phyloP scores from a whole-genome alignment of 2,888 invertebrate species.

The Yponomeuta cagnagella region DNA sequence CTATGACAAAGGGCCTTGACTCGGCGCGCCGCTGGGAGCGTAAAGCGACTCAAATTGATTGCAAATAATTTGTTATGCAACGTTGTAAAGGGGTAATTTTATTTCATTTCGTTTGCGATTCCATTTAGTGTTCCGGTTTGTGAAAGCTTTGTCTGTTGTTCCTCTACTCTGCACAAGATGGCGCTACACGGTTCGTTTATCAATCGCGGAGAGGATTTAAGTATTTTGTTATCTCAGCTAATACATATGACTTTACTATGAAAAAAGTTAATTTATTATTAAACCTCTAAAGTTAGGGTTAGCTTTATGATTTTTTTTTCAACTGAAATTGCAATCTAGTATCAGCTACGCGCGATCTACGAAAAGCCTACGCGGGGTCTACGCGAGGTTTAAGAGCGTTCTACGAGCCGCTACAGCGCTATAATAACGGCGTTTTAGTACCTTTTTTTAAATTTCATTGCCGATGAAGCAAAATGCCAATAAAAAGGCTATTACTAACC shows the following conservation, averaged over 20 bases:
- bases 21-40: constrained; percentile 44
- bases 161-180: constrained; percentile 34
- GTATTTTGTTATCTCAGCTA: not conserved
- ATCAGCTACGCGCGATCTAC: not conserved
- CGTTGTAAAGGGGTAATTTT: constrained; percentile 13
- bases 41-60: constrained; percentile 54
- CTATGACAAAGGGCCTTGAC: constrained; percentile 44
- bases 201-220: not conserved
- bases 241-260: too few relatives aligned
- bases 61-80: constrained; percentile 25
- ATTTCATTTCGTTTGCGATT: not conserved
- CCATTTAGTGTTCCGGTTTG: constrained; percentile 1
- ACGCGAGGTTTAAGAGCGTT: not conserved
- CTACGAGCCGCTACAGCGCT: not conserved
- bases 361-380: not conserved
- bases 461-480: constrained; percentile 16
- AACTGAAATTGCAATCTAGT: too few relatives aligned
- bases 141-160: constrained; percentile 15
- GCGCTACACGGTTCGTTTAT: constrained; percentile 25
- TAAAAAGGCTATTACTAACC: constrained; percentile 38
- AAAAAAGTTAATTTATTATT: too few relatives aligned
- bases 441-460: not conserved
- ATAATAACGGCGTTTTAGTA: too few relatives aligned
- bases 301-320: too few relatives aligned
- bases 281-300: too few relatives aligned